A percentile compares a stretch with the other conserved stretches of the same genome.
phyloP scores from a whole-genome alignment of 1,140 invertebrate species.

The Zaprionus kolodkinae region DNA sequence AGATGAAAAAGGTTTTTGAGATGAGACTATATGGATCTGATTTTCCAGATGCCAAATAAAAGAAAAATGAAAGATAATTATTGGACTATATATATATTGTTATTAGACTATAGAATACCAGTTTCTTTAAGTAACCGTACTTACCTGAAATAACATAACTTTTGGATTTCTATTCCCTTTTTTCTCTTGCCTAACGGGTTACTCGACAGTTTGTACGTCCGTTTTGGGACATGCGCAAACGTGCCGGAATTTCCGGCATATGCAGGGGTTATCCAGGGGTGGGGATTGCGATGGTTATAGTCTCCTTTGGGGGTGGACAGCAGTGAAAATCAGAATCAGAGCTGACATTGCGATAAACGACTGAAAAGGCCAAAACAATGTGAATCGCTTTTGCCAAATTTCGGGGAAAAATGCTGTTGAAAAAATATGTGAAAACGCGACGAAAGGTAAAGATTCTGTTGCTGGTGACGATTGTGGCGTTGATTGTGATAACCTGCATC shows the following conservation, averaged over 20 bases:
- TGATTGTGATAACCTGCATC: conserved; percentile 74
- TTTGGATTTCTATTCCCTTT: neutral
- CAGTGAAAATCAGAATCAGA: conserved; percentile 42
- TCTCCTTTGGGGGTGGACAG: conserved; percentile 20
- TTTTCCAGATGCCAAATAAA: neutral
- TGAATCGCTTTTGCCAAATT: conserved; percentile 50
- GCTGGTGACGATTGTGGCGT: conserved; percentile 69
- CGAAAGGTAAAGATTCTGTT: conserved; percentile 81
- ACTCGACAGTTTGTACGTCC: conserved; percentile 54
- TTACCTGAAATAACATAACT: no score
- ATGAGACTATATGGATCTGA: neutral
- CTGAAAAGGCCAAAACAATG: conserved; percentile 54
- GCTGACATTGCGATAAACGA: conserved; percentile 27
- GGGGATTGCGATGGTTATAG: conserved; percentile 5
- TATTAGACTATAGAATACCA: no score
- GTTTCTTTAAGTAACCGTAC: neutral
- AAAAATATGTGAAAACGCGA: conserved; percentile 83
- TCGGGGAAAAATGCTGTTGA: conserved; percentile 74
- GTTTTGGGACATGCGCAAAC: conserved; percentile 75
- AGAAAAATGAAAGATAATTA: neutral
- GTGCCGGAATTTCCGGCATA: conserved; percentile 57
- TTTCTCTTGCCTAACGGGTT: neutral
- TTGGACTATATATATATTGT: no score
- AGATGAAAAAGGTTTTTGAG: neutral
- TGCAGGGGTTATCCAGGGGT: conserved; percentile 22